Evolutionary conservation across 2,113 vertebrate species (phyloP), one percentile per base, ranked within the genome.

Genomic region (Lophotis ruficrista): DNA sequence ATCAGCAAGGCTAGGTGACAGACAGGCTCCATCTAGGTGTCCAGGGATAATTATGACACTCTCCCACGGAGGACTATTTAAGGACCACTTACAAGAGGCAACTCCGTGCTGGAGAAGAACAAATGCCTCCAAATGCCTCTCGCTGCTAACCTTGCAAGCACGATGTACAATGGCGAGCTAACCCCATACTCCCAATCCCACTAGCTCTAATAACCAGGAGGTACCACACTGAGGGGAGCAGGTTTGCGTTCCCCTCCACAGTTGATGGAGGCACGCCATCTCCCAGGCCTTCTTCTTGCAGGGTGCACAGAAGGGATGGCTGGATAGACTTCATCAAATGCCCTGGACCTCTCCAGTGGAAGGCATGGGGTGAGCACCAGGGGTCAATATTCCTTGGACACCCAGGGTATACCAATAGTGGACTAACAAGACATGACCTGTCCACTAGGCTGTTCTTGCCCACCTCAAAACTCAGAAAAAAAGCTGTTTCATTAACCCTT

Each of bases 381-480:
- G 5, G 50, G 4, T 0, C 0, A 0, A 2, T 88, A 83, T 18
- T 95, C 45, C 14, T 77, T 86, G n/a, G 28, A 41, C 45, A 57
- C 7, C 17, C 9, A 54, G 16, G 4, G 3, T 18, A 72, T 19
- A 43, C 5, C 12, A 76, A 17, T 19, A 83, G 50, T 2, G 2
- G 14, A 35, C 38, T 38, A 91, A 78, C 4, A 64, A 56, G 7
- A 33, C 2, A 2, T 33, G 61, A 17, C 35, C 61, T 62, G 25
- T 62, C 37, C 37, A 28, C 37, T 62, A 58, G 21, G 35, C 31
- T 76, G 61, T 43, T 24, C 54, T 68, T 57, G 22, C 43, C 16
- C 37, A 25, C 10, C 20, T 24, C 43, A n/a, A 78, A 72, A 56
- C 16, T 47, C 38, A 53, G 12, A 33, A 10, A 78, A 75, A 76